Evolutionary conservation across 2,797 vertebrate species (phyloP).

Genomic region (Tadarida brasiliensis): DNA sequence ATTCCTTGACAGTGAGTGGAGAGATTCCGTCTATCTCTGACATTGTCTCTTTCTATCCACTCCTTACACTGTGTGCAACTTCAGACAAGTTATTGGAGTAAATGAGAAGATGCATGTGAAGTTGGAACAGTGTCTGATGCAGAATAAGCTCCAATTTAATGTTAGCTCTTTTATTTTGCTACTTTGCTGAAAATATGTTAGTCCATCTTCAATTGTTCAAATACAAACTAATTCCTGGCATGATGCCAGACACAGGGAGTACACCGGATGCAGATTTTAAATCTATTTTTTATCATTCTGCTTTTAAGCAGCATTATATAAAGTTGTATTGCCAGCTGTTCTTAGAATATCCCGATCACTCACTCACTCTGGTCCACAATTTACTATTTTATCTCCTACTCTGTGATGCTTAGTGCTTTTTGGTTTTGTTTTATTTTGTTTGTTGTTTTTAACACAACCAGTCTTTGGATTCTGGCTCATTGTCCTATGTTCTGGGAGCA

Average conservation of each 20-base stretch:
- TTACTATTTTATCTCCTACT: neutral
- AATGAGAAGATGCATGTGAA: neutral
- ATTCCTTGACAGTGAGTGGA: neutral
- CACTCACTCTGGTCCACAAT: neutral
- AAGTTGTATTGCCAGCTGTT: neutral
- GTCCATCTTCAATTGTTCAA: neutral
- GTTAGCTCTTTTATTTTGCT: neutral
- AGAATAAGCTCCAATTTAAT: neutral
- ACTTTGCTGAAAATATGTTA: slow-evolving; percentile 38
- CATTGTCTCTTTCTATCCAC: neutral
- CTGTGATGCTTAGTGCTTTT: neutral
- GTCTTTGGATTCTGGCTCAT: slow-evolving; percentile 7
- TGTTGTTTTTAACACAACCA: neutral
- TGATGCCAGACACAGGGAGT: neutral
- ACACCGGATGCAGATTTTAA: neutral
- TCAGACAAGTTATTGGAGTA: neutral
- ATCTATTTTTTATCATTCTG: neutral
- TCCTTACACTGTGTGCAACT: neutral
- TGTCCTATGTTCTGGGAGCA: neutral
- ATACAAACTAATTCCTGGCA: neutral
- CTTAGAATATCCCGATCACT: neutral
- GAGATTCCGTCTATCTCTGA: neutral
- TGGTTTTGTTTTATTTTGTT: neutral
- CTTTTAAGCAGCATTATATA: slow-evolving; percentile 11
- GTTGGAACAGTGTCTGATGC: neutral